Evolutionary conservation across 2,888 invertebrate genomes (phyloP), one percentile per base, ranked within the genome.

Genomic region (Diogma glabrata): DNA sequence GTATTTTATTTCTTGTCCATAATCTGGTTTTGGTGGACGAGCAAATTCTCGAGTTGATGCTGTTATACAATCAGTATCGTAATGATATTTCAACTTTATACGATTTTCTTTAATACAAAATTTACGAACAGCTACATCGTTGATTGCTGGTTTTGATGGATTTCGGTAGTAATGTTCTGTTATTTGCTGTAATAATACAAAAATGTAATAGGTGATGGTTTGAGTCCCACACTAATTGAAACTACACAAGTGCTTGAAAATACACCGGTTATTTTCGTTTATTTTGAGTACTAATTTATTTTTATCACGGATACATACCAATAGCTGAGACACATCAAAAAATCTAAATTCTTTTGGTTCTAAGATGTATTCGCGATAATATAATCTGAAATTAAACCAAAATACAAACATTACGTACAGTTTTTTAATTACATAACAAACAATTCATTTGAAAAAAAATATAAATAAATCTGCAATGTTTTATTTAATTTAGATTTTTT

Each of bases 1-100:
- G 56, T 79, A 84, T 33, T 73, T 64, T 9, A 84, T 71, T 57
- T 77, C 76, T 5, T 82, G 79, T 0, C 82, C 84, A 59, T 82
- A 79, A 60, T 87, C 84, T 1, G 81, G 77, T 50, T 79, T 66
- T 5, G 81, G 77, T 0, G 87, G 86, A 60, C 85, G 87, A 3
- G 74, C 69, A 58, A 81, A 87, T 48, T 70, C 74, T 36, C 83
- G 73, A 0, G 77, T 82, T 10, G 65, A 63, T 3, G 70, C 63
- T 0, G 69, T 70, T 6, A 70, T 58, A 14, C 66, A 65, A 43
- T 67, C 66, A 17, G 59, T 60, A 0, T 56, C 61, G 48, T 67
- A 70, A 49, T 70, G 70, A 53, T 66, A 70, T 57, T 65, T 63
- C 4, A 70, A 28, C 3, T 70, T 19, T 65, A 69, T 67, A 60